phyloP scores from a whole-genome alignment of 2,113 vertebrate species.

The Leucoraja erinaceus region DNA sequence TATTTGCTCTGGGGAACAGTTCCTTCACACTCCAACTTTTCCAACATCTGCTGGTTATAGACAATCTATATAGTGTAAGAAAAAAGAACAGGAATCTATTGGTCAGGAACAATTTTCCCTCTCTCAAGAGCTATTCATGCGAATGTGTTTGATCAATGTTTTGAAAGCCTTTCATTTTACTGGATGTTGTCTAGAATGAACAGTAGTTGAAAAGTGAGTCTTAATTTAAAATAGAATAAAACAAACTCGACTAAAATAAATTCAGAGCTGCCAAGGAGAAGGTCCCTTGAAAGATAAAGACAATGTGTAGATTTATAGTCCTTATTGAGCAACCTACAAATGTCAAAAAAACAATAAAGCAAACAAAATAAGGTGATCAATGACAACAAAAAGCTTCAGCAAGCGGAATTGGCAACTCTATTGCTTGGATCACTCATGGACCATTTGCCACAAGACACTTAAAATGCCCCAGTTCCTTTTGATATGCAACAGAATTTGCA shows the following conservation, averaged over 20 bases:
- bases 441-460: too few relatives aligned
- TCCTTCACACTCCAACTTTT: background rate
- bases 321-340: background rate
- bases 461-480: background rate
- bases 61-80: background rate
- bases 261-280: background rate
- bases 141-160: background rate
- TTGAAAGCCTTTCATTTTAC: background rate
- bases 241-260: background rate
- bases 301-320: background rate
- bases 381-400: too few relatives aligned
- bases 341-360: background rate
- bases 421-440: background rate
- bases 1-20: too few relatives aligned
- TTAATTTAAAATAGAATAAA: slow-evolving; percentile 8
- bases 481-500: background rate
- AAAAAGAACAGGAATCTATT: background rate
- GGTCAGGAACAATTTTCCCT: background rate
- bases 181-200: background rate
- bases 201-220: background rate
- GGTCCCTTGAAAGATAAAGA: background rate
- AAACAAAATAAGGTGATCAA: background rate
- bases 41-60: background rate
- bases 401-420: background rate
- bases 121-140: background rate